Evolutionary conservation across 2,888 invertebrate genomes (phyloP), one percentile per base, ranked within the genome.

Genomic region (Prosopocoilus inquinatus): DNA sequence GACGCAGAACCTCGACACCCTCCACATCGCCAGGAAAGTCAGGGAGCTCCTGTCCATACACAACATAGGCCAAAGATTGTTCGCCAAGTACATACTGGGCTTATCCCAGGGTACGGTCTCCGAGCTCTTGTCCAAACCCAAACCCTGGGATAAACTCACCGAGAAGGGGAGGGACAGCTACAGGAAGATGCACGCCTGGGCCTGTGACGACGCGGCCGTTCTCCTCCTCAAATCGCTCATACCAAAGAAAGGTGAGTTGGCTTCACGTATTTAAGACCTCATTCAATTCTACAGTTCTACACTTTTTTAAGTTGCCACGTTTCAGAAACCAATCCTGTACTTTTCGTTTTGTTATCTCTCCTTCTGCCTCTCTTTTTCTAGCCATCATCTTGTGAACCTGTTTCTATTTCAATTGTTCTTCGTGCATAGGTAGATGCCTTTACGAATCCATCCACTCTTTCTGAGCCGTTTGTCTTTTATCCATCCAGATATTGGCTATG

Each of bases 171-270:
- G 98, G 53, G 99, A 99, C 81, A 97, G 97, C 69, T 99, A 99
- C 81, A 84, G 99, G 72, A 97, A 98, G 81, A 99, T 99, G 96
- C 96, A 97, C 81, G 95, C 95, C 70, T 99, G 99, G 99, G 95
- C 97, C 65, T 92, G 92, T 78, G 98, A 98, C 81, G 96, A 97
- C 75, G 90, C 91, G 72, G 96, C 98, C 71, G 94, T 99, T 72
- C 86, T 95, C 84, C 89, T 97, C 70, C 88, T 99, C 77, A 98
- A 99, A 81, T 94, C 96, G 66, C 89, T 99, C 77, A 96, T 97
- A 81, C 95, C 95, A 77, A 94, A 94, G 84, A 94, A 95, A 94
- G 94, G 94, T 94, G 87, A 85, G 86, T 80, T 71, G 2, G 2
- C 35, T 48, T n/a, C n/a, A n/a, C n/a, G n/a, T 12, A 34, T 32